Base-by-base conservation (phyloP, 2,888 invertebrate genomes). In the Hirtodrosophila confusa region DNA sequence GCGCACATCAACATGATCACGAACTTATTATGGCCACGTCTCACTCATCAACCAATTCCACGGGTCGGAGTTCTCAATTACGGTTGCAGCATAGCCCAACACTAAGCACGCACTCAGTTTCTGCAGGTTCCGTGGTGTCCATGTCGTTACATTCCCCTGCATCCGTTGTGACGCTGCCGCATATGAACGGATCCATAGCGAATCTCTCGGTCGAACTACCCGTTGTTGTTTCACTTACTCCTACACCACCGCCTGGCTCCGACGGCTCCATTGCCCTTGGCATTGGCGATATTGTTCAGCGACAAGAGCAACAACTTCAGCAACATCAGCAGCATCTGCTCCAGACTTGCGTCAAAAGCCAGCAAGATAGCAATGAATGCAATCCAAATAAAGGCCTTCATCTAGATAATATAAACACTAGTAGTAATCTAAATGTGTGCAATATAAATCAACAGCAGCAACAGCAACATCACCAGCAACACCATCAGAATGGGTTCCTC, bases 61-160 rank as follows among this genome's bases (percentile, higher is more conserved):
- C 79, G 1, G 64, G 90, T 37, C 90, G 92, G 48, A 90, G 90
- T 43, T 74, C 80, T 2, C 80, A 88, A 41, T 74, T 93, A 33
- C 92, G 93, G 56, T 87, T 92, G 35, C 93, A 93, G 79, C 93
- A 93, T 82, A 94, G 95, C 80, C 95, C 95, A 3, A 94, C 93
- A 53, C 89, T 94, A n/a, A 94, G 94, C 88, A 94, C 94, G 12
- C 93, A 94, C 39, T 94, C 94, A 37, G 93, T 93, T n/a, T 93
- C 94, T 4, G 90, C 94, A 44, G 82, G 83, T 5, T 89, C 90
- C 0, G 79, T 76, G 0, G 68, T 79, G 5, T 80, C 80, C 27
- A 75, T 85, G 48, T 84, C 89, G 0, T 41, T 89, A 12, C 93
- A 94, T 86, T 94, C 94, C 11, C 94, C 95, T 8, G 43, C 61